Evolutionary conservation across 2,888 invertebrate genomes (phyloP).

Genomic region (Linnaemya vulpina): DNA sequence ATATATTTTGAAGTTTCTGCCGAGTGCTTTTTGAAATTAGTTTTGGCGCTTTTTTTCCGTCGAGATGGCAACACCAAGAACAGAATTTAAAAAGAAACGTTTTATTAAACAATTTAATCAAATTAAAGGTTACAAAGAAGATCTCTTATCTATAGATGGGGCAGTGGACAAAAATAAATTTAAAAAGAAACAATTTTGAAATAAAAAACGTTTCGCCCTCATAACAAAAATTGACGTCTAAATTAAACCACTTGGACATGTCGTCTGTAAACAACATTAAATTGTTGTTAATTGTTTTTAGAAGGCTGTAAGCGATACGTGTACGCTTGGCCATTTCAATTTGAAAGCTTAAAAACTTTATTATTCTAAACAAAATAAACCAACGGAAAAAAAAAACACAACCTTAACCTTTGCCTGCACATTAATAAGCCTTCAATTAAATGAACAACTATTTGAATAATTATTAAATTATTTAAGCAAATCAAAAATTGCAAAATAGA

Average conservation of each 20-base stretch:
- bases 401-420: constrained; percentile 54
- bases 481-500: constrained; percentile 40
- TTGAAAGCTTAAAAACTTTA: neutral
- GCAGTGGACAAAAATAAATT: neutral
- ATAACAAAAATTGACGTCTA: neutral
- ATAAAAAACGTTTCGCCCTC: neutral
- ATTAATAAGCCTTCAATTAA: constrained; percentile 42
- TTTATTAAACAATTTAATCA: no score
- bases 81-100: no score
- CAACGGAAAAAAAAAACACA: constrained; percentile 4
- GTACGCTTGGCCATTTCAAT: neutral
- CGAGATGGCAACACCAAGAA: no score
- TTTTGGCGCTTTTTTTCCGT: no score
- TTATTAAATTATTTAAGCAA: constrained; percentile 31
- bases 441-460: constrained; percentile 37
- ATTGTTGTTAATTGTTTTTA: neutral
- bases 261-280: constrained; percentile 6
- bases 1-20: no score
- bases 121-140: no score
- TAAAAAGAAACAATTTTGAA: neutral
- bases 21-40: no score
- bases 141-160: no score
- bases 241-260: neutral
- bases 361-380: constrained; percentile 5
- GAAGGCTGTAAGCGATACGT: neutral